Conservation (phyloP, 2,797 vertebrate genomes). For the Allenopithecus nigroviridis region DNA sequence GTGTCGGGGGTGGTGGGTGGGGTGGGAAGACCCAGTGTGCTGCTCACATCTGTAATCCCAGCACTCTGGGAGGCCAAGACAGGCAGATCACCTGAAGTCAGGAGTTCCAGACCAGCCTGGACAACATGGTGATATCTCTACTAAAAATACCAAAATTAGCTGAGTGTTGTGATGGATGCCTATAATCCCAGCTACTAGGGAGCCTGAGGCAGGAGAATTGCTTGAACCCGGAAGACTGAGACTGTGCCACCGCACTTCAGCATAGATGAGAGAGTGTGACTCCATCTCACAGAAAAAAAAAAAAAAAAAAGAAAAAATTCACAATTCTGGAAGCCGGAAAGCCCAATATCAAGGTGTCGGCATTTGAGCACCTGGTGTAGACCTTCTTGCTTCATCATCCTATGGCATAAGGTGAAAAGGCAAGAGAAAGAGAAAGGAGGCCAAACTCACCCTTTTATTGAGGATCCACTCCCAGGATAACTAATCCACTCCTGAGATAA, state of each 20-base stretch:
- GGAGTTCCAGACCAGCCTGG: too few species aligned
- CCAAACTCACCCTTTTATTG: neutral
- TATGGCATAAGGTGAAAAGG: neutral
- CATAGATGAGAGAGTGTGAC: neutral
- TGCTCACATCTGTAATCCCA: too few species aligned
- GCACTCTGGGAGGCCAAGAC: too few species aligned
- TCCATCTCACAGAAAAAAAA: neutral
- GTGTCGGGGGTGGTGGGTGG: accelerated
- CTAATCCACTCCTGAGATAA: neutral
- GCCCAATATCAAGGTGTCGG: neutral
- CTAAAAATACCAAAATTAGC: neutral
- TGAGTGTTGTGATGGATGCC: neutral
- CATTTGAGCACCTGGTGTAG: neutral
- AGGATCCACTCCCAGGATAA: neutral
- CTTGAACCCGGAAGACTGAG: neutral
- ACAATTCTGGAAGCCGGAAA: neutral
- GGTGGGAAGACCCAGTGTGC: too few species aligned
- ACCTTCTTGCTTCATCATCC: neutral
- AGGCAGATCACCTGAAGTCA: too few species aligned
- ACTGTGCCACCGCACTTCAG: neutral
- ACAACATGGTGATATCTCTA: too few species aligned
- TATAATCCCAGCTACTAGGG: neutral
- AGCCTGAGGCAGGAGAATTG: neutral
- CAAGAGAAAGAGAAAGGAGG: neutral
- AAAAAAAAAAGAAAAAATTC: neutral